A percentile compares a stretch with the other conserved stretches of the same genome.
These are phyloP conservation scores for Atta texana DNA, from an alignment of 1,140 invertebrate genomes.

Conservation along the genomic window DNA sequence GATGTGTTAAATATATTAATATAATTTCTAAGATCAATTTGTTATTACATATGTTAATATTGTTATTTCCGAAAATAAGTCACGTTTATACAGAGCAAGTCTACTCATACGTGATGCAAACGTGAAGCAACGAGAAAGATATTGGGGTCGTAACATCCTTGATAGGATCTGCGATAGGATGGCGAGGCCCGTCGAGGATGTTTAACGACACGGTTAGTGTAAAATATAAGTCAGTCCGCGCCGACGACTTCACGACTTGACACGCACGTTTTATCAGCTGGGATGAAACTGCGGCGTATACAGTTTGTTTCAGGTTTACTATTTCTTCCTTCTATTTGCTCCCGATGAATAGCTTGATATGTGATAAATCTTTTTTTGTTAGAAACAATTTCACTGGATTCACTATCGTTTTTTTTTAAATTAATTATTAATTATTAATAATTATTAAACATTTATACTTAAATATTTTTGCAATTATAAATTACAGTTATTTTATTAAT, in stretches of 20 bases:
- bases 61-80: conserved; percentile 17
- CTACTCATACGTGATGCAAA: background rate
- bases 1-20: background rate
- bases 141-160: conserved; percentile 41
- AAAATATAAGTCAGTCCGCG: conserved; percentile 44
- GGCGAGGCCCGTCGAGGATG: conserved; percentile 27
- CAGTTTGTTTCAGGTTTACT: conserved; percentile 8
- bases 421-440: background rate
- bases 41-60: background rate
- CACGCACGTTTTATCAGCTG: conserved; percentile 47
- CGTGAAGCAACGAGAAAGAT: conserved; percentile 19
- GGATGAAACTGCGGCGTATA: conserved; percentile 18
- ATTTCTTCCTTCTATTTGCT: background rate
- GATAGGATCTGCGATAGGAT: conserved; percentile 28
- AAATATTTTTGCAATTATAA: background rate
- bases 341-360: background rate
- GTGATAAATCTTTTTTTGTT: background rate
- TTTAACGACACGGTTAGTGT: conserved; percentile 50
- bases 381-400: background rate
- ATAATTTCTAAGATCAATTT: background rate
- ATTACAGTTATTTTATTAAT: background rate
- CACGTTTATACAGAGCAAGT: conserved; percentile 1
- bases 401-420: background rate
- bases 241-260: conserved; percentile 23
- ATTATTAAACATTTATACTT: background rate